Evolutionary conservation across 2,113 vertebrate genomes (phyloP).

Genomic region (Ciconia maguari): DNA sequence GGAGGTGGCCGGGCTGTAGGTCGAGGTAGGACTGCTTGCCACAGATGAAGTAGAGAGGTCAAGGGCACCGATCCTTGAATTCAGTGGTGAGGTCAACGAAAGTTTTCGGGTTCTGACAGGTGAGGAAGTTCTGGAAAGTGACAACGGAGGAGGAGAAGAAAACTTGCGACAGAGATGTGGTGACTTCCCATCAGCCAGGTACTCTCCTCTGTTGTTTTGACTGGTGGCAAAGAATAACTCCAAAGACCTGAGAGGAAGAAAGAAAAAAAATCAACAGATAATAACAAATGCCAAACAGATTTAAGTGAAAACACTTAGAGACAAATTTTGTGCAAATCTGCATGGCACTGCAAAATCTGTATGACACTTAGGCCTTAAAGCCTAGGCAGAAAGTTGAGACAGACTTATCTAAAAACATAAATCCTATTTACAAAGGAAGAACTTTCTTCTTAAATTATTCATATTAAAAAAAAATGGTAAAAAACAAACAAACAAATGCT

Average conservation of each 20-base stretch:
- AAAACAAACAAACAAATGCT: accelerated
- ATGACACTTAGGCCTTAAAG: not conserved
- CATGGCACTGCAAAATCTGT: not conserved
- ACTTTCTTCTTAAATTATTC: not conserved
- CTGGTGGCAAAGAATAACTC: conserved; percentile 95
- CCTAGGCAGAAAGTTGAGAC: not conserved
- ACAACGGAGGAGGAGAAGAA: conserved; percentile 92
- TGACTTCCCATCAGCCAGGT: conserved; percentile 87
- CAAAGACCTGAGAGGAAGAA: conserved; percentile 81
- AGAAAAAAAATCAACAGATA: not conserved
- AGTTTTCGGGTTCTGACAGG: conserved; percentile 90
- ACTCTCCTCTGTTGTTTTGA: conserved; percentile 88
- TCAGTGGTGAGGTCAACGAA: conserved; percentile 89
- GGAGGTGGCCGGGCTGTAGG: conserved; percentile 78
- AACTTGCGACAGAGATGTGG: conserved; percentile 94
- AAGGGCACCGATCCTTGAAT: conserved; percentile 82
- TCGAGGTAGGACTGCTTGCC: conserved; percentile 81
- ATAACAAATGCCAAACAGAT: not conserved
- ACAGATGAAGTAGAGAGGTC: conserved; percentile 84
- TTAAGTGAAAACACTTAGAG: not conserved
- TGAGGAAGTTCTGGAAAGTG: conserved; percentile 89
- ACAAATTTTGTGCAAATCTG: not conserved
- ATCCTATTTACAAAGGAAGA: not conserved
- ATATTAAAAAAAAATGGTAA: not conserved
- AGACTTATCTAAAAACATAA: not conserved